Conservation (phyloP, 2,888 invertebrate genomes). For the Eristalis intricaria region DNA sequence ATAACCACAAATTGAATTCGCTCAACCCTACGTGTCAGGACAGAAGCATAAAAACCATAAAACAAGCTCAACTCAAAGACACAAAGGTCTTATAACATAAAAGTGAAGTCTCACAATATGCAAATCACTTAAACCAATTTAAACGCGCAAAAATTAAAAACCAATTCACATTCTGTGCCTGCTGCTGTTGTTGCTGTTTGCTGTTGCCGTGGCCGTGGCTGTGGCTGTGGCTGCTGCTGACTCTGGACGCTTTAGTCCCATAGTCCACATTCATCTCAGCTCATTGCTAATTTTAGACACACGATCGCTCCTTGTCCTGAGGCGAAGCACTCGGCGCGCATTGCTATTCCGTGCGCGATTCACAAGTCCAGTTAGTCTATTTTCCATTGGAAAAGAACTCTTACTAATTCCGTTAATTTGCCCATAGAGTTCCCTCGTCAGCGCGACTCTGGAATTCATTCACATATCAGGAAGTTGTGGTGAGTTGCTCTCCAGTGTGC, state of each 20-base stretch:
- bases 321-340: neutral
- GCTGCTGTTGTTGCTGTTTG: neutral
- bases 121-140: conserved; percentile 28
- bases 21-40: neutral
- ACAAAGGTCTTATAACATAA: conserved; percentile 32
- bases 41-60: neutral
- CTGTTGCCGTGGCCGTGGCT: neutral
- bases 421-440: conserved; percentile 48
- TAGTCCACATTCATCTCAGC: conserved; percentile 42
- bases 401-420: conserved; percentile 70
- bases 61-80: neutral
- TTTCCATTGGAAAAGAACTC: conserved; percentile 51
- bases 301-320: conserved; percentile 38
- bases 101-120: conserved; percentile 40
- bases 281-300: conserved; percentile 69
- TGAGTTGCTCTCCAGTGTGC: conserved; percentile 25
- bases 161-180: conserved; percentile 45
- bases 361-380: conserved; percentile 60
- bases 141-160: conserved; percentile 44
- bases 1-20: neutral
- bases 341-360: conserved; percentile 56
- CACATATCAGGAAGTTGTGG: conserved; percentile 62
- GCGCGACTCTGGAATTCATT: conserved; percentile 61
- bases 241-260: conserved; percentile 39
- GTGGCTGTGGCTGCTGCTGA: neutral